Evolutionary conservation across 2,888 invertebrate species (phyloP), one percentile per base, ranked within the genome.

Genomic region (Merodon equestris): DNA sequence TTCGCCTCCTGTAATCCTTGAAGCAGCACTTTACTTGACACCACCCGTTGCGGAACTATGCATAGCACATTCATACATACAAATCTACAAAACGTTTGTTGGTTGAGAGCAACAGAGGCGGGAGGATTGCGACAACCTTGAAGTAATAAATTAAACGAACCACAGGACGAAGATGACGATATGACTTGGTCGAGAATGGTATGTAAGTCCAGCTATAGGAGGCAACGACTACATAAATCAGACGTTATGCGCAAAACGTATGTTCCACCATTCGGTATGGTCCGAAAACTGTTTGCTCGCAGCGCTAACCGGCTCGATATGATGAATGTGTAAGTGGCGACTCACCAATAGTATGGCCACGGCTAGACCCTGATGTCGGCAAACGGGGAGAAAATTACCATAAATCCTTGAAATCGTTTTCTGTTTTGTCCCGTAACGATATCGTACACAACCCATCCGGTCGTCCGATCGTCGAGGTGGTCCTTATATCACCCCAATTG

Each of bases 221-320:
- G 3, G 27, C 27, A 27, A 27, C 27, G 27, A 27, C 27, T 27
- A 38, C 64, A 79, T 79, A 79, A 79, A 79, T 79, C 79, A 70
- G 74, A 18, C 45, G 47, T 34, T 17, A 15, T 27, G 60, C 63
- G 74, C 36, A 79, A 74, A 74, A 74, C 74, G 74, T 64, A 60
- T 74, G 68, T 60, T 74, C 60, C 64, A 63, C 79, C 56, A 79
- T 70, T n/a, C n/a, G 40, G 60, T 67, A 68, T 60, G 68, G 63
- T 74, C 60, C 64, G 53, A 74, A 27, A 73, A 79, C 50, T 79
- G 79, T 79, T 79, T 79, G 70, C 74, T 63, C 57, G 57, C 61
- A 72, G 67, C 60, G 66, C 58, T 63, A 73, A 54, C 77, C 38
- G 44, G 38, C 63, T 70, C 64, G 68, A 79, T 79, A 74, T 79